Base-by-base conservation (phyloP, 1,140 invertebrate species). In the Calosoma granatense region DNA sequence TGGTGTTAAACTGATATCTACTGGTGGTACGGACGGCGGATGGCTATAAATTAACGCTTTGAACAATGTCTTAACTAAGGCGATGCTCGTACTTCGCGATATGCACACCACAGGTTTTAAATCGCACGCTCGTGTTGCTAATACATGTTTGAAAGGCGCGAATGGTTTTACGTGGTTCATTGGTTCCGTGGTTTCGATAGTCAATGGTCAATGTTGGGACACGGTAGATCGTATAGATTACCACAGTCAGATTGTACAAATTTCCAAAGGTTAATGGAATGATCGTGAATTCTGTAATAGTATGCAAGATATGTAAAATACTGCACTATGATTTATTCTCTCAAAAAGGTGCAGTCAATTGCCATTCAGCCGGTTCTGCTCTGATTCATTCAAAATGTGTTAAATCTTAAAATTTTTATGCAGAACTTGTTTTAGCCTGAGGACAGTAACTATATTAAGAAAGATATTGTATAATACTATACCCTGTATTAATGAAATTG, bases 51-150 rank as follows among this genome's bases (percentile, higher is more conserved):
- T 47, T 47, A 47, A 47, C 41, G 41, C 41, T 47, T 17, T 47
- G 41, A 17, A 47, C 41, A 47, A 47, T 47, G 41, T 47, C 41
- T 47, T 47, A 47, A 47, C 41, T 47, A 47, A 47, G 17, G 15
- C 41, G 41, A 47, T 47, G 41, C 41, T 47, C 17, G 17, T 47
- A 47, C 3, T 47, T 9, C 41, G 41, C 41, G 17, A 47, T 47
- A 47, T 47, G 9, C 9, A 47, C 6, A 9, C 3, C 17, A 12
- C 17, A 11, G 9, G 4, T 47, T 4, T 47, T 47, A 47, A 47
- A 3, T 17, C 17, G 3, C 6, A 17, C n/a, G n/a, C n/a, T n/a
- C n/a, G n/a, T n/a, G n/a, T n/a, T n/a, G n/a, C n/a, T n/a, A n/a
- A n/a, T n/a, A n/a, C n/a, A n/a, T n/a, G n/a, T n/a, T n/a, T 6